These are phyloP conservation scores for Leucosticte australis DNA, from an alignment of 2,113 vertebrate species.

Conservation along the genomic window DNA sequence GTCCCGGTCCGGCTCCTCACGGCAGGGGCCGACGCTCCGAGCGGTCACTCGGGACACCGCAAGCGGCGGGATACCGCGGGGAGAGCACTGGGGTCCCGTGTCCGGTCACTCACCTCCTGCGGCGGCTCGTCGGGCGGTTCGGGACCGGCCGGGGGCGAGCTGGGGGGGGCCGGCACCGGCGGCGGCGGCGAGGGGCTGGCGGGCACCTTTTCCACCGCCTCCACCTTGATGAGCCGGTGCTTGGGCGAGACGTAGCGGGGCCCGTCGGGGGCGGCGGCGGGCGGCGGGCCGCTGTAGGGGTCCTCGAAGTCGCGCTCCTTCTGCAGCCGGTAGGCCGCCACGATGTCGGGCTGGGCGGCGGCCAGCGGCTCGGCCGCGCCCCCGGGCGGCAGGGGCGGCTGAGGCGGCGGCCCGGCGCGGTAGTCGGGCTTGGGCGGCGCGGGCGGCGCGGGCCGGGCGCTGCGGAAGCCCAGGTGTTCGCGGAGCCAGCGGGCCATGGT, in stretches of 20 bases:
- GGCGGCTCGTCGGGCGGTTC: not conserved
- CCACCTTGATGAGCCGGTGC: conserved; percentile 93
- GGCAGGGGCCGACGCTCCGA: not conserved
- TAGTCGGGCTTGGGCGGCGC: too few relatives aligned
- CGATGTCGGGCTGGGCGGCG: conserved; percentile 88
- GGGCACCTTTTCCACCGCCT: conserved; percentile 80
- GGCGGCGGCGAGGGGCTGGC: conserved; percentile 68
- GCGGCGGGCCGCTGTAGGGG: conserved; percentile 83
- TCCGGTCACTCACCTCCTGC: conserved; percentile 16
- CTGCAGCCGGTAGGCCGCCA: conserved; percentile 91
- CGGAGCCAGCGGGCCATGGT: too few relatives aligned
- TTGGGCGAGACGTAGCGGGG: conserved; percentile 88
- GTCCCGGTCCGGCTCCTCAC: not conserved
- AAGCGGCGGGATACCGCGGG: not conserved
- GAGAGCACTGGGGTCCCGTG: not conserved
- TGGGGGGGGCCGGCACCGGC: not conserved
- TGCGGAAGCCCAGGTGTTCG: too few relatives aligned
- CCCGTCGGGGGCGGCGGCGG: conserved; percentile 63
- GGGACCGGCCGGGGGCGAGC: not conserved
- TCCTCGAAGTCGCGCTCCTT: conserved; percentile 95
- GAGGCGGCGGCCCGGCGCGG: too few relatives aligned
- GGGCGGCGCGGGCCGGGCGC: too few relatives aligned
- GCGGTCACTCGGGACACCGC: not conserved
- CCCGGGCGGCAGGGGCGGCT: conserved; percentile 53
- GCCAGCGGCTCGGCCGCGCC: conserved; percentile 66